Conservation (phyloP, 2,797 vertebrate species). For the Avahi laniger region DNA sequence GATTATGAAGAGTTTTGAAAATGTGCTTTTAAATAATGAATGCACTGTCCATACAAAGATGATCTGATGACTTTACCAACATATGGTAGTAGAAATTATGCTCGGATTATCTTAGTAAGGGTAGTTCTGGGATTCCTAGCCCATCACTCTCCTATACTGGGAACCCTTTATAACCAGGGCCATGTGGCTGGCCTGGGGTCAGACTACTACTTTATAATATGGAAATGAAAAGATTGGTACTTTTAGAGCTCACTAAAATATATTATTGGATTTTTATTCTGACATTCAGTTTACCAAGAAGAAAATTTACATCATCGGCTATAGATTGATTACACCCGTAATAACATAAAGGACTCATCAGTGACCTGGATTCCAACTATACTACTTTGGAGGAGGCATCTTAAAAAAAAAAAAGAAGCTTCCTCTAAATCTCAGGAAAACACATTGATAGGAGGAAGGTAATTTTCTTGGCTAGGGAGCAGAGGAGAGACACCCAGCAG, state of each 20-base stretch:
- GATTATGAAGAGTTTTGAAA: not conserved
- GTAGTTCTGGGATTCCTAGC: rapidly evolving
- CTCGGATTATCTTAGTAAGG: not conserved
- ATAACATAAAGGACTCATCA: not conserved
- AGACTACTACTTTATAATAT: no score
- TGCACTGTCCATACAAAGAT: not conserved
- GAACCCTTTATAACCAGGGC: not conserved
- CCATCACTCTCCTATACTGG: not conserved
- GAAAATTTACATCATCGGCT: not conserved
- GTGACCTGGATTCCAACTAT: not conserved
- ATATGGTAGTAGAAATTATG: rapidly evolving
- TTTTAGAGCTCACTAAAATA: not conserved
- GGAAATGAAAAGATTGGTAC: not conserved
- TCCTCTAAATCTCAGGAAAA: not conserved
- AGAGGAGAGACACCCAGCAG: not conserved
- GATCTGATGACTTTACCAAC: no score
- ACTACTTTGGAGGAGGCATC: not conserved
- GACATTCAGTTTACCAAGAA: not conserved
- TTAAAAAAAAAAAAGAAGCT: not conserved
- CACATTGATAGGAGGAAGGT: not conserved
- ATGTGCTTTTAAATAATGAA: not conserved
- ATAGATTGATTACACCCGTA: not conserved
- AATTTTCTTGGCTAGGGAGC: not conserved
- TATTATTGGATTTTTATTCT: not conserved
- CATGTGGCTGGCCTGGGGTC: not conserved